These are phyloP conservation scores for Phalacrocorax pelagicus DNA, from an alignment of 2,113 vertebrate species.

Conservation along the genomic window DNA sequence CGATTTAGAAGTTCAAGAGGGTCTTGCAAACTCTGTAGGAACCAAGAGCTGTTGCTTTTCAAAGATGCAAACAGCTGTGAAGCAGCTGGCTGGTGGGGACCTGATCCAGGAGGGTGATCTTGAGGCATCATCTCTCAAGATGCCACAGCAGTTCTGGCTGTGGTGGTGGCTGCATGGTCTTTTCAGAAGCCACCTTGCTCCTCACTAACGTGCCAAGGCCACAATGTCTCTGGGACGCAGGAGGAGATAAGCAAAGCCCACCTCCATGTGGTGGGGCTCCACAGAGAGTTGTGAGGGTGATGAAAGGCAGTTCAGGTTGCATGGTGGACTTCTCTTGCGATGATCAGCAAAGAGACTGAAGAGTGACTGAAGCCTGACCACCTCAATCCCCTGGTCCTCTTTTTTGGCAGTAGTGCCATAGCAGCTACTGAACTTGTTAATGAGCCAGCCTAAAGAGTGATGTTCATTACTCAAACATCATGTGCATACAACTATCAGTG, in stretches of 20 bases:
- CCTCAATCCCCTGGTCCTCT: neutral
- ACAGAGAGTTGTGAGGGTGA: neutral
- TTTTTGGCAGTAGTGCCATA: neutral
- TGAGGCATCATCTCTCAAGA: neutral
- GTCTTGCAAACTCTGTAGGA: neutral
- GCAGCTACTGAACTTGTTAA: neutral
- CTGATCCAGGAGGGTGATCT: neutral
- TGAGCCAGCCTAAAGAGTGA: neutral
- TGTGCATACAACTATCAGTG: neutral
- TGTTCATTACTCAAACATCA: neutral
- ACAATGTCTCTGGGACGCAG: neutral
- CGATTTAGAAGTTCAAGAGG: neutral
- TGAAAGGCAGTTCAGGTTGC: neutral
- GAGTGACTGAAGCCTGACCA: neutral
- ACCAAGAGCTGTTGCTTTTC: neutral
- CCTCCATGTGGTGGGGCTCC: neutral
- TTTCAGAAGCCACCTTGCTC: accelerated
- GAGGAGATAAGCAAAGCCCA: neutral
- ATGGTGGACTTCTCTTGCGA: neutral
- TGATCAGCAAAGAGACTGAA: neutral
- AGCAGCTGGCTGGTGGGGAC: neutral
- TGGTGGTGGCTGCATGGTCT: accelerated
- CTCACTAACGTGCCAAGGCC: neutral
- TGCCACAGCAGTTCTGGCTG: neutral
- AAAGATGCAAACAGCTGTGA: neutral